A percentile compares a stretch with the other conserved stretches of the same genome.
Evolutionary conservation across 2,113 vertebrate genomes (phyloP).

Genomic region (Gymnobelideus leadbeateri): DNA sequence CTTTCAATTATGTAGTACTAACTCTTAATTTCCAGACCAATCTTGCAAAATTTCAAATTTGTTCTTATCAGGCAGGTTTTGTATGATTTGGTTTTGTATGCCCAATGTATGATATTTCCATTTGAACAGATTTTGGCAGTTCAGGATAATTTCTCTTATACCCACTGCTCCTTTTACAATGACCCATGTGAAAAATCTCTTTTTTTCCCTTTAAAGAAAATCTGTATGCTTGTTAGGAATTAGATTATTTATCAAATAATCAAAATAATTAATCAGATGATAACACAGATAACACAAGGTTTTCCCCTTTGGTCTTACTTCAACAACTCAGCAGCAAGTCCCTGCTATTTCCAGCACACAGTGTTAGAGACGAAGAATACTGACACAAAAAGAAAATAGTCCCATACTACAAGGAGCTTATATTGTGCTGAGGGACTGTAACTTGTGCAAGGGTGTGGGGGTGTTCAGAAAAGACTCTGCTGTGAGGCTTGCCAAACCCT

Average conservation of each 20-base stretch:
- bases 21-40: neutral
- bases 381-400: neutral
- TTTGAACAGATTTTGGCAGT: neutral
- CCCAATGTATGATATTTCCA: neutral
- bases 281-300: neutral
- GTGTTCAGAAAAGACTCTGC: no score
- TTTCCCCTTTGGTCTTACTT: neutral
- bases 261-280: no score
- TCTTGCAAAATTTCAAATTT: neutral
- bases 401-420: neutral
- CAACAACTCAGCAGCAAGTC: neutral
- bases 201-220: neutral
- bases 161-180: neutral
- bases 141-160: neutral
- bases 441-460: neutral
- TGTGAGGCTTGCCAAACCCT: no score
- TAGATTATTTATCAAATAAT: neutral
- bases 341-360: neutral
- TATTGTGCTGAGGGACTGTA: neutral
- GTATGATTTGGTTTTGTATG: neutral
- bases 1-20: neutral
- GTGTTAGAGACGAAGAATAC: neutral
- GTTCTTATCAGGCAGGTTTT: neutral
- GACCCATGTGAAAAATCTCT: neutral
- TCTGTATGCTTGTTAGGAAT: neutral